A percentile compares a stretch with the other conserved stretches of the same genome.
Conservation (phyloP, 2,113 vertebrate genomes). For the Sialia sialis region DNA sequence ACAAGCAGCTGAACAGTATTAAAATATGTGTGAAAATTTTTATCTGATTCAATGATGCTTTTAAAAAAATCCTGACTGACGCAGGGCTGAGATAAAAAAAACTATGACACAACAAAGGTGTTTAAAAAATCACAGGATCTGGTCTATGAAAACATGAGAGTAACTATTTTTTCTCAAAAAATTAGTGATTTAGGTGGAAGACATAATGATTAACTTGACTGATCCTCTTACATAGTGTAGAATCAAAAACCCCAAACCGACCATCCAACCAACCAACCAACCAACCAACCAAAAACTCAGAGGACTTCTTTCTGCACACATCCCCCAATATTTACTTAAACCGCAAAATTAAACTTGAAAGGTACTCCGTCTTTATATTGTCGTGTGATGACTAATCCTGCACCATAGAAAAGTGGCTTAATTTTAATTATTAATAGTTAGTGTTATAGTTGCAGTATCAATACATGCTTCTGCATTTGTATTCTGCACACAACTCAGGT, state of each 20-base stretch:
- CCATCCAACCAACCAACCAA: background rate
- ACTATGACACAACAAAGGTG: accelerated
- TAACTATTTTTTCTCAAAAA: background rate
- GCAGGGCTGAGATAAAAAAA: background rate
- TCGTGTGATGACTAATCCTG: background rate
- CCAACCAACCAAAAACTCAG: background rate
- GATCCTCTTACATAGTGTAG: background rate
- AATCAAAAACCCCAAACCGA: accelerated
- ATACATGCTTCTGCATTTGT: background rate
- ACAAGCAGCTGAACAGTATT: background rate
- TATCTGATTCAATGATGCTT: background rate
- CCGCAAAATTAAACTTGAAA: background rate
- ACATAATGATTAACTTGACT: background rate
- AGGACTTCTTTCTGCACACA: background rate
- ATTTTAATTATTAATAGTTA: background rate
- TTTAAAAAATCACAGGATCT: background rate
- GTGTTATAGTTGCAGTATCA: background rate
- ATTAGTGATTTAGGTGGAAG: background rate
- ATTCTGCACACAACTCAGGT: background rate
- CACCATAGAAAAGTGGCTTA: background rate
- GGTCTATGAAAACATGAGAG: background rate
- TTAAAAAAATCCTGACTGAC: background rate
- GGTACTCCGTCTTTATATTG: background rate
- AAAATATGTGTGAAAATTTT: background rate
- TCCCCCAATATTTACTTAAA: background rate